These are phyloP conservation scores for Cosmorhoe ocellata DNA, from an alignment of 2,888 invertebrate genomes.

Conservation along the genomic window DNA sequence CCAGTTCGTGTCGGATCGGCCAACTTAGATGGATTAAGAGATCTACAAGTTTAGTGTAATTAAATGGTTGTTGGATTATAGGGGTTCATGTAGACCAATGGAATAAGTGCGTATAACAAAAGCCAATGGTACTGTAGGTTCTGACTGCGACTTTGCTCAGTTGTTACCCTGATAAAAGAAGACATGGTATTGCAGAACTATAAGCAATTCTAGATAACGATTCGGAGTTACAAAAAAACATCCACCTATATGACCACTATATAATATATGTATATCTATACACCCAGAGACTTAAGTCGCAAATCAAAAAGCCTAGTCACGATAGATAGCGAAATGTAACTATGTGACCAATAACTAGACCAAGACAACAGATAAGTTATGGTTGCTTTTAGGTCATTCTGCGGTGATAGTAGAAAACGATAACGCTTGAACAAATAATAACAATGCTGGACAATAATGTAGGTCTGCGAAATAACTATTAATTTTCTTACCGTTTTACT, in stretches of 20 bases:
- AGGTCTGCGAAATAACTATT: not conserved
- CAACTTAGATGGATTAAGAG: conserved; percentile 44
- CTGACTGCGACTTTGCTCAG: no score
- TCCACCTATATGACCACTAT: no score
- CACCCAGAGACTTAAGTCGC: not conserved
- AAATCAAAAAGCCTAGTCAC: conserved; percentile 1
- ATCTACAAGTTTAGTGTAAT: conserved; percentile 44
- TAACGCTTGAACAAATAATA: conserved; percentile 12
- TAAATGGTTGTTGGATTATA: conserved; percentile 41
- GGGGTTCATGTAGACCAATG: conserved; percentile 34
- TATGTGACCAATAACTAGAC: conserved; percentile 19
- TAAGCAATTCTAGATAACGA: no score
- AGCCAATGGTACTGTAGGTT: not conserved
- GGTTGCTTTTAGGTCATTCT: conserved; percentile 20
- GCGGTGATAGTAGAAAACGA: conserved; percentile 23
- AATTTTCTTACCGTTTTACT: no score
- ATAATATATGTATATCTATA: no score
- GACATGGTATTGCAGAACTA: no score
- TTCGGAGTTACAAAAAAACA: no score
- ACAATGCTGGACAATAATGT: not conserved
- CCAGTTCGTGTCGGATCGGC: conserved; percentile 44
- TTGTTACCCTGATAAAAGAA: no score
- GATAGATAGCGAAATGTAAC: conserved; percentile 13
- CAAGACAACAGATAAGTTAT: conserved; percentile 24
- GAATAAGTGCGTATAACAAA: conserved; percentile 15